Evolutionary conservation across 2,888 invertebrate genomes (phyloP), one percentile per base, ranked within the genome.

Genomic region (Drosophila pseudotalamancana): DNA sequence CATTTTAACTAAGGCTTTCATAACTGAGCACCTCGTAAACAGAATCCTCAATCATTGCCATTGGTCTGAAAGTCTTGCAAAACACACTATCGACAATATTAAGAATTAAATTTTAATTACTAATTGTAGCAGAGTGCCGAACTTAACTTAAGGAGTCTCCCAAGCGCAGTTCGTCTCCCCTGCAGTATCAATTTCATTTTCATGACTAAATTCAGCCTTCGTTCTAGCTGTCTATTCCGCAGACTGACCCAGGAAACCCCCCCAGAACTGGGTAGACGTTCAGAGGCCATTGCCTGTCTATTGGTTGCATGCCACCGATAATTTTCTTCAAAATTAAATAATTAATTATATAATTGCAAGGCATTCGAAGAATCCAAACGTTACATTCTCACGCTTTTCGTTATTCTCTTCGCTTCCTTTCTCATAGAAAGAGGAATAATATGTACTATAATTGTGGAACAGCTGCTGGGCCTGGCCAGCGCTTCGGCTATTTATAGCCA

Each of bases 271-370:
- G n/a, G n/a, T 34, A 14, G n/a, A 21, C 8, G 42, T n/a, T 29
- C n/a, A n/a, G n/a, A n/a, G n/a, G 56, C 29, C 43, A 37, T 54
- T 50, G 72, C 35, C 62, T 53, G 61, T 48, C 74, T 51, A 50
- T 43, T 6, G 53, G 53, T 79, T 80, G 87, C 81, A 86, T 81
- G 81, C 72, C 68, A 8, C 50, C 57, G 62, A 86, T 87, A 86
- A 81, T 86, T 83, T 81, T 77, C 77, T 51, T 68, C 55, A 48
- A 76, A 67, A 67, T 76, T 76, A 74, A 81, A 81, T 81, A 81
- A 81, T 81, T 86, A 86, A 81, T 86, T 79, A 83, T 77, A 83
- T 81, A 81, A 81, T 81, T 81, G 81, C 70, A 70, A 65, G 49
- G 63, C 32, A 45, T 63, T 67, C 49, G 55, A 59, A 53, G 40